Evolutionary conservation across 2,888 invertebrate genomes (phyloP), one percentile per base, ranked within the genome.

Genomic region (Standfussiana lucernea): DNA sequence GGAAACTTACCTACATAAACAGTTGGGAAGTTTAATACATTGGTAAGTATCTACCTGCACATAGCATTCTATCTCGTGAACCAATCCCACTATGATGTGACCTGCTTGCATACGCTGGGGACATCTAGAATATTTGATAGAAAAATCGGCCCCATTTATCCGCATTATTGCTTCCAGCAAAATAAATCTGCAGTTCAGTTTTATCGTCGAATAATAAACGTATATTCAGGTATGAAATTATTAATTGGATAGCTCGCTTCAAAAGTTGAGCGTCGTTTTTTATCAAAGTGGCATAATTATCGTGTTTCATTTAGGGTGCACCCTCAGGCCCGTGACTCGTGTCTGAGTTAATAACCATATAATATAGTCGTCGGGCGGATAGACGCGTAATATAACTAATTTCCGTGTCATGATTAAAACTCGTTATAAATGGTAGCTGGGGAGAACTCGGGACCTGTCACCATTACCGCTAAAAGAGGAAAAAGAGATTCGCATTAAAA

Each of bases 351-450:
- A 92, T 92, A 92, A 88, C 90, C 91, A 91, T 91, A 93, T 91
- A 92, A 92, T 92, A 91, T 87, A 91, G 90, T 87, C 89, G 87
- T 80, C 87, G 89, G 85, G 81, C 89, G 90, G 90, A 92, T 92
- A 92, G 90, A 92, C 88, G 89, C 89, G 86, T 91, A 93, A 93
- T 93, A 91, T 91, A 93, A 93, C 92, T 93, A 93, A 95, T 95
- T 93, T 94, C 92, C 92, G 91, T 89, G 92, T 92, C 91, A 89
- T 92, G 92, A 94, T 95, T 94, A 94, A 93, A 94, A 93, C 92
- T 93, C 93, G 92, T 94, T 93, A 93, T 92, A 94, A 95, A 94
- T 92, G 91, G 91, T 91, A 89, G 88, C 90, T 73, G 50, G 91
- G 89, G 92, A 91, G 88, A 90, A 86, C 92, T 86, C 90, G 81